Evolutionary conservation across 2,113 vertebrate genomes (phyloP).

Genomic region (Chauna torquata): DNA sequence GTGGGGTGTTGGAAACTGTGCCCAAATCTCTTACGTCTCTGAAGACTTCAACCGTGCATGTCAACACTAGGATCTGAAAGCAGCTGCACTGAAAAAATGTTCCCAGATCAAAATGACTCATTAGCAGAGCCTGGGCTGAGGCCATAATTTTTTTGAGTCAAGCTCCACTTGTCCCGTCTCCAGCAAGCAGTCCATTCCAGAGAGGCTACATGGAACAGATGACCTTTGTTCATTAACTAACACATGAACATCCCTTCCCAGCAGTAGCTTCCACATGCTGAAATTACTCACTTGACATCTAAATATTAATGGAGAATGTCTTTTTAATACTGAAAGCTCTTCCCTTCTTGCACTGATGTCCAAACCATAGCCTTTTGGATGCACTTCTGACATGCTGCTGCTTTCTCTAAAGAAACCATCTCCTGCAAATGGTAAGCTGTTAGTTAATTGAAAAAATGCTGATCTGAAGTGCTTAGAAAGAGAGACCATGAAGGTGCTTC

Average conservation of each 20-base stretch:
- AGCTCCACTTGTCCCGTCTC: not conserved
- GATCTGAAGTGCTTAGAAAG: not conserved
- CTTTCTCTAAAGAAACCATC: not conserved
- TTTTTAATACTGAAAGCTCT: not conserved
- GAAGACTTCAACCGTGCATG: not conserved
- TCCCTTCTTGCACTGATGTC: not conserved
- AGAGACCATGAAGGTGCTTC: not conserved
- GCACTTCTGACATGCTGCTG: not conserved
- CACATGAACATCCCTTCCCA: not conserved
- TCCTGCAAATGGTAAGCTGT: not conserved
- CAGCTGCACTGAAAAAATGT: not conserved
- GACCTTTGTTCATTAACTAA: not conserved
- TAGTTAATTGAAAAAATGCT: not conserved
- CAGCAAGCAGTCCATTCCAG: constrained; percentile 1
- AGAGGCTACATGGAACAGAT: not conserved
- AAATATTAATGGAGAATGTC: constrained; percentile 23
- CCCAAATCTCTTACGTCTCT: not conserved
- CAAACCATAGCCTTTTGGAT: not conserved
- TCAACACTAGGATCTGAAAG: not conserved
- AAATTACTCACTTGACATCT: constrained; percentile 29
- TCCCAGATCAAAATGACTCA: constrained; percentile 43
- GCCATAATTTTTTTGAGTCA: not conserved
- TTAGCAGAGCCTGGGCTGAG: not conserved
- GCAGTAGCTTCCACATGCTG: constrained; percentile 43
- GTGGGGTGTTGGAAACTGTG: not conserved